phyloP scores from a whole-genome alignment of 2,888 invertebrate genomes.

The Cyclophora albipunctata region DNA sequence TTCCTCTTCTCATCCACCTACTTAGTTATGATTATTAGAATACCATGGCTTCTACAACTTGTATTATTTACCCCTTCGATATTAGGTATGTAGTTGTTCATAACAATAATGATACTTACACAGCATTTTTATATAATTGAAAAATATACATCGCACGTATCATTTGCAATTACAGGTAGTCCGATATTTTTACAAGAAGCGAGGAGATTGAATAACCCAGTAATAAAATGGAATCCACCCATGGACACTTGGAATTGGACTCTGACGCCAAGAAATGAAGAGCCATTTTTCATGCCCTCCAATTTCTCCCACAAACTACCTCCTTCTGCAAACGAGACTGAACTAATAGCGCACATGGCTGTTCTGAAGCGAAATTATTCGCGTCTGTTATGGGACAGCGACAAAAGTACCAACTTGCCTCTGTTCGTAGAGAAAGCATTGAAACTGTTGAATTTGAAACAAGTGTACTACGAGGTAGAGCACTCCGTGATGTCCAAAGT shows the following conservation, averaged over 20 bases:
- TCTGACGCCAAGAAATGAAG: constrained; percentile 47
- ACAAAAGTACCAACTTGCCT: constrained; percentile 82
- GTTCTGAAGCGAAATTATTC: constrained; percentile 64
- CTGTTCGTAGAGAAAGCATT: constrained; percentile 89
- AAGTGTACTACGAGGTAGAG: constrained; percentile 89
- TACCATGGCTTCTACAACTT: constrained; percentile 53
- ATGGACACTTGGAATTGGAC: constrained; percentile 68
- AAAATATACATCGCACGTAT: too few species aligned
- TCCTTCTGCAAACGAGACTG: constrained; percentile 67
- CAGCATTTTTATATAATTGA: not conserved
- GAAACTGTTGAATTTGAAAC: constrained; percentile 87
- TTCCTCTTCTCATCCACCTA: constrained; percentile 24
- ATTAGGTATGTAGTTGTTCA: constrained; percentile 41
- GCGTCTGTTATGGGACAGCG: constrained; percentile 83
- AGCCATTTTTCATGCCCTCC: constrained; percentile 59
- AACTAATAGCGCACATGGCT: constrained; percentile 61
- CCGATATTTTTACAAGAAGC: constrained; percentile 59
- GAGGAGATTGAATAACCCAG: constrained; percentile 45
- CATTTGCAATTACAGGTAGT: constrained; percentile 44
- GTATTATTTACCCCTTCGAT: constrained; percentile 32
- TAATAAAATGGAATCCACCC: constrained; percentile 68
- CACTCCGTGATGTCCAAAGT: constrained; percentile 94
- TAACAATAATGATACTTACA: not conserved
- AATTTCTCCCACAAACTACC: constrained; percentile 69
- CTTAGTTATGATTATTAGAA: constrained; percentile 61